A percentile compares a stretch with the other conserved stretches of the same genome.
Conservation (phyloP, 2,888 invertebrate genomes). For the Pachycephus smyrnensis region DNA sequence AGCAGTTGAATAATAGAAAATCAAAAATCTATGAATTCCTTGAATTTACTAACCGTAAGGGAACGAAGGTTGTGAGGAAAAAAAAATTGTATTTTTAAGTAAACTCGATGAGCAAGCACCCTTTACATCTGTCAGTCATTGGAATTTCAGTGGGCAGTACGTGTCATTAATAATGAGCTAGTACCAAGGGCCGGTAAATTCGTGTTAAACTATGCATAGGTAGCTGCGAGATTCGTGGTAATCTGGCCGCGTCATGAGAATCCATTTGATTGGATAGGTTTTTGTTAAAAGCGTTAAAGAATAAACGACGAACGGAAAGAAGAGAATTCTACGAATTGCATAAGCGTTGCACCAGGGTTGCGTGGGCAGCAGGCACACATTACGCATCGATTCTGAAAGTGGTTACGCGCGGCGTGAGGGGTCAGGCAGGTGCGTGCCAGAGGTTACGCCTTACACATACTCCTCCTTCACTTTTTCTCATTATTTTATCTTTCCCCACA, state of each 20-base stretch:
- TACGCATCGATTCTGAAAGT: slow-evolving; percentile 34
- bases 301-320: neutral
- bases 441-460: slow-evolving; percentile 50
- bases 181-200: neutral
- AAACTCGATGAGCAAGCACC: neutral
- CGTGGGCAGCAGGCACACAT: slow-evolving; percentile 46
- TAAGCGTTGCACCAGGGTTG: slow-evolving; percentile 46
- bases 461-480: neutral
- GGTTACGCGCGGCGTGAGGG: slow-evolving; percentile 45
- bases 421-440: slow-evolving; percentile 63
- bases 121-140: neutral
- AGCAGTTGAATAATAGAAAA: neutral
- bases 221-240: neutral
- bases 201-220: neutral
- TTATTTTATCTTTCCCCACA: neutral
- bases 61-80: neutral
- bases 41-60: neutral
- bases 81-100: neutral
- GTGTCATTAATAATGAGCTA: neutral
- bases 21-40: neutral
- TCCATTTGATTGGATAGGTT: neutral
- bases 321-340: slow-evolving; percentile 45
- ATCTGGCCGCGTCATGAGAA: neutral
- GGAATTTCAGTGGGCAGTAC: neutral
- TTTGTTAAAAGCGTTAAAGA: neutral